phyloP scores from a whole-genome alignment of 2,888 invertebrate species.

The Philopedon plagiatum region DNA sequence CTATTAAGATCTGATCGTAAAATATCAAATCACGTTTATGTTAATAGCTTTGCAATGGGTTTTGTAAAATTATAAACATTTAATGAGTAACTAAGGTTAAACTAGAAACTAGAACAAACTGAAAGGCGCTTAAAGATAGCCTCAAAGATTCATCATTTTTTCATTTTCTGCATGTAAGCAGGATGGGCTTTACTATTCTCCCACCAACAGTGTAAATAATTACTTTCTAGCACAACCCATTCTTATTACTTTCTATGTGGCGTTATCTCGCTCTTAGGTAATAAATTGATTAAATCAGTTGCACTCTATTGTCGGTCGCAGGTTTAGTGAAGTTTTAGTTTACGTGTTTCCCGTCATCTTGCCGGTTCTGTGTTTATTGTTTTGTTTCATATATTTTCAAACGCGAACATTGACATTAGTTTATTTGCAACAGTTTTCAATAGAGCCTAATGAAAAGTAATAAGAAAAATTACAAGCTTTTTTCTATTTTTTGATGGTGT shows the following conservation, averaged over 20 bases:
- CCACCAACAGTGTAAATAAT: slow-evolving; percentile 24
- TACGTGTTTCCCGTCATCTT: slow-evolving; percentile 18
- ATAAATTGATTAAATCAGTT: slow-evolving; percentile 36
- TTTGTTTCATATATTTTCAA: slow-evolving; percentile 2
- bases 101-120: not conserved
- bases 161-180: not conserved
- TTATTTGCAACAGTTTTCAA: not conserved
- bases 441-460: slow-evolving; percentile 8
- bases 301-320: slow-evolving; percentile 15
- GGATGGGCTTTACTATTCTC: slow-evolving; percentile 13
- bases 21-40: not conserved
- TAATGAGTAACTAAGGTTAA: not conserved
- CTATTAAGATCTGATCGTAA: not conserved
- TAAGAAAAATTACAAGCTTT: not conserved
- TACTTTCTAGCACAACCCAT: slow-evolving; percentile 27
- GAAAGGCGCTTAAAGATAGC: not conserved
- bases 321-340: slow-evolving; percentile 28
- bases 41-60: not conserved
- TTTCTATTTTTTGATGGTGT: slow-evolving; percentile 2
- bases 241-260: slow-evolving; percentile 38
- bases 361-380: slow-evolving; percentile 27
- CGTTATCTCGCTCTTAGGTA: slow-evolving; percentile 34
- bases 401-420: not conserved
- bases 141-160: not conserved
- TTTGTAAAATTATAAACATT: not conserved